These are phyloP conservation scores for Proteles cristata DNA, from an alignment of 2,113 vertebrate species.

Conservation along the genomic window DNA sequence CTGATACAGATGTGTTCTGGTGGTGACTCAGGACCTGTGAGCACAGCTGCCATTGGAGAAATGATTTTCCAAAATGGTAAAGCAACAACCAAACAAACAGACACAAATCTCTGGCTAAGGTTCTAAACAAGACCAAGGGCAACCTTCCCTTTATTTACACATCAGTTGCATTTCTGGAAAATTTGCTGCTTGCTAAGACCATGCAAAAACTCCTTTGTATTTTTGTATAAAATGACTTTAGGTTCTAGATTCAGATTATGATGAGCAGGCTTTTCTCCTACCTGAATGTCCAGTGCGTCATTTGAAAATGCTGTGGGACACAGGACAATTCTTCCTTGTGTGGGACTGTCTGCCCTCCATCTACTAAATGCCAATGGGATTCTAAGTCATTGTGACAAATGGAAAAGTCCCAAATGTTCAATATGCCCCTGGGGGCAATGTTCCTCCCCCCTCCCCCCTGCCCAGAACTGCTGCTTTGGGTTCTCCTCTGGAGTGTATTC, in stretches of 20 bases:
- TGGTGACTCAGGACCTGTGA: not conserved
- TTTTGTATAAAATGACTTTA: not conserved
- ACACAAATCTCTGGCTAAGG: not conserved
- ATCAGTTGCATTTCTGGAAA: not conserved
- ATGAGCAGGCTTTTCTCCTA: not conserved
- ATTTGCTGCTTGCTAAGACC: not conserved
- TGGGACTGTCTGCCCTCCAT: not conserved
- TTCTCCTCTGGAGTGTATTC: not conserved
- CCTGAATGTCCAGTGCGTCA: not conserved
- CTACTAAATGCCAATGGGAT: not conserved
- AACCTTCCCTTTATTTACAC: not conserved
- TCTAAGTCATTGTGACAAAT: not conserved
- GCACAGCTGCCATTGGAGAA: not conserved
- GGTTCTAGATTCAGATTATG: constrained; percentile 5
- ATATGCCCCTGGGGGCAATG: not conserved
- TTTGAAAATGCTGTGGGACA: not conserved
- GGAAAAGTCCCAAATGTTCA: not conserved
- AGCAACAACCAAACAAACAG: not conserved
- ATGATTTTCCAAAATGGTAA: not conserved
- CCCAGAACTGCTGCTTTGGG: not conserved
- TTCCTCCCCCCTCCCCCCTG: not conserved
- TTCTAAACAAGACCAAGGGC: constrained; percentile 12
- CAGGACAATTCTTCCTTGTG: not conserved
- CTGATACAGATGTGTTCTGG: not conserved
- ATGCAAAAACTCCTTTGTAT: not conserved